phyloP scores from a whole-genome alignment of 1,140 invertebrate species.

The Gryon sp. region DNA sequence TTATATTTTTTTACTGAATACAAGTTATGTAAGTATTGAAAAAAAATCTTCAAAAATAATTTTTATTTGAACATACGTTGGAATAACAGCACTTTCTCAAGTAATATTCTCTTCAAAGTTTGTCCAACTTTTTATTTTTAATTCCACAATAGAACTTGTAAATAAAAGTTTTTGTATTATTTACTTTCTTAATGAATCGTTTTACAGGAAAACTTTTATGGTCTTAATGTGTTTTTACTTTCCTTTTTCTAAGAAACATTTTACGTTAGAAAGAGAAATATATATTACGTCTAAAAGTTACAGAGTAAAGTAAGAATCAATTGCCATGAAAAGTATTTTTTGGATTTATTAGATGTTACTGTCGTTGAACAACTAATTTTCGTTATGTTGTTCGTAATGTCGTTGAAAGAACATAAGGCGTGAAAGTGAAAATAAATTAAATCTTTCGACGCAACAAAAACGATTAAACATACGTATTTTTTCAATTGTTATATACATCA shows the following conservation, averaged over 20 bases:
- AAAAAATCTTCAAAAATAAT: too few species aligned
- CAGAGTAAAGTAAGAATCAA: constrained; percentile 13
- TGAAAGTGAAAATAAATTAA: too few species aligned
- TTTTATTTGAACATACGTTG: too few species aligned
- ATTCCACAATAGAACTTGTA: constrained; percentile 31
- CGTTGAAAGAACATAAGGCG: too few species aligned
- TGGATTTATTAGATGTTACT: too few species aligned
- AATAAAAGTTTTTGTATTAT: constrained; percentile 44
- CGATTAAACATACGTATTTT: too few species aligned
- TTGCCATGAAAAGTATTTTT: constrained; percentile 1
- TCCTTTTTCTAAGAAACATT: constrained; percentile 16
- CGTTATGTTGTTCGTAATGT: too few species aligned
- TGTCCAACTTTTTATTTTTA: constrained; percentile 36
- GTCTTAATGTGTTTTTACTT: constrained; percentile 38
- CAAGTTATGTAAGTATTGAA: constrained; percentile 3
- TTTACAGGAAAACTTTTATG: constrained; percentile 47
- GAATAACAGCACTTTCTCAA: constrained; percentile 23
- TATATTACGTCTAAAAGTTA: constrained; percentile 29
- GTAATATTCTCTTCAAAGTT: constrained; percentile 15
- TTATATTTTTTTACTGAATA: neutral
- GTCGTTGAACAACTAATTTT: too few species aligned
- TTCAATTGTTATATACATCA: too few species aligned
- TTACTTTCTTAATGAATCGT: constrained; percentile 45
- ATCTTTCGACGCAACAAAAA: too few species aligned
- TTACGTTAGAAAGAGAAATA: constrained; percentile 10